phyloP scores from a whole-genome alignment of 2,797 vertebrate species.

The Xenops minutus region DNA sequence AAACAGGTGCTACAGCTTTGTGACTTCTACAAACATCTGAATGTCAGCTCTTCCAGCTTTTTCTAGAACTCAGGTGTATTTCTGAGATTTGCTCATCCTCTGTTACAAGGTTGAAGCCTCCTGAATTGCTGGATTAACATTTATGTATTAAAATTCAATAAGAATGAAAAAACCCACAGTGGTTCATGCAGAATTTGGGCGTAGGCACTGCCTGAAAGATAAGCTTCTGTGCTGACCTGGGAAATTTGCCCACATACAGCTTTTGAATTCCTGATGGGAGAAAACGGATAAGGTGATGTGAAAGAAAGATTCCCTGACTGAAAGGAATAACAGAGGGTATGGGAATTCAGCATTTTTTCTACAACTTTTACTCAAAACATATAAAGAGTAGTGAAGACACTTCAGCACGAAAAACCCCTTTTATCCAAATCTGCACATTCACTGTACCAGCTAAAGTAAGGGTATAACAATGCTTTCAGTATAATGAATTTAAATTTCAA shows the following conservation, averaged over 20 bases:
- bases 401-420: background rate
- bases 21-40: background rate
- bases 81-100: background rate
- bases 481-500: background rate
- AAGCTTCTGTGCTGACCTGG: background rate
- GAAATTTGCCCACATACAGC: background rate
- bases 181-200: background rate
- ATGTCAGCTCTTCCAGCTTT: background rate
- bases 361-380: background rate
- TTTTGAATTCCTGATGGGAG: background rate
- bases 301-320: background rate
- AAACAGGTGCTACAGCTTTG: background rate
- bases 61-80: background rate
- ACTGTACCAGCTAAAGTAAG: background rate
- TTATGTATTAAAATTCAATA: background rate
- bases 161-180: background rate
- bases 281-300: background rate
- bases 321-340: background rate
- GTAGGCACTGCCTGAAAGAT: background rate
- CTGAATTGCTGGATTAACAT: background rate
- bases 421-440: background rate
- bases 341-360: background rate
- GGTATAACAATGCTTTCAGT: background rate
- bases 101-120: background rate
- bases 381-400: rapidly evolving